Conservation (phyloP, 1,140 invertebrate genomes). For the Lycorma delicatula region DNA sequence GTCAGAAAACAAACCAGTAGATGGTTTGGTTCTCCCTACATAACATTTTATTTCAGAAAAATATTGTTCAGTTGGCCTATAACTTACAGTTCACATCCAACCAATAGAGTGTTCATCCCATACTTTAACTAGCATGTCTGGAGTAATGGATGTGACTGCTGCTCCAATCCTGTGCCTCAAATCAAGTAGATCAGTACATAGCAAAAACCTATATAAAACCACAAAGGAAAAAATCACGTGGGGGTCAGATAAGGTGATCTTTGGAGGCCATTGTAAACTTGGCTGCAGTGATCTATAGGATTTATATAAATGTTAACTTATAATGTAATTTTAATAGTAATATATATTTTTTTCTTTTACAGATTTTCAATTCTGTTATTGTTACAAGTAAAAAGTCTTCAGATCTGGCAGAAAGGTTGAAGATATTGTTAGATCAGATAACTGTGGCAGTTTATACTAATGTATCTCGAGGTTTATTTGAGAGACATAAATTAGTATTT, state of each 20-base stretch:
- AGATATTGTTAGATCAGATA: slow-evolving; percentile 61
- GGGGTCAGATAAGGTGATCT: neutral
- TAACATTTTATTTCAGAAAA: no score
- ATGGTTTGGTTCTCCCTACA: no score
- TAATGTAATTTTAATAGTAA: neutral
- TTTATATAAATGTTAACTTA: neutral
- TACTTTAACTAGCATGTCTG: no score
- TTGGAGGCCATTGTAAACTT: neutral
- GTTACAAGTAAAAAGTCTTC: slow-evolving; percentile 56
- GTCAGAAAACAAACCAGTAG: no score
- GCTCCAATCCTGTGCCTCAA: no score
- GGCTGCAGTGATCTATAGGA: neutral
- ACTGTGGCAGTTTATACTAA: slow-evolving; percentile 76
- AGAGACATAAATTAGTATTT: slow-evolving; percentile 84
- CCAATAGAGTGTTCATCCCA: no score
- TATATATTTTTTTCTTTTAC: slow-evolving; percentile 27
- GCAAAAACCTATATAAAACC: no score
- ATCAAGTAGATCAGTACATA: no score
- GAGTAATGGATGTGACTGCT: no score
- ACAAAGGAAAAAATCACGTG: no score
- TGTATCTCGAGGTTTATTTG: slow-evolving; percentile 80
- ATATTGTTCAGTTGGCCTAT: no score
- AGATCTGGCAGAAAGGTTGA: slow-evolving; percentile 51
- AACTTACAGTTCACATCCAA: no score
- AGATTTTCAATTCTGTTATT: slow-evolving; percentile 69